Evolutionary conservation across 2,797 vertebrate genomes (phyloP).

Genomic region (Vespertilio murinus): DNA sequence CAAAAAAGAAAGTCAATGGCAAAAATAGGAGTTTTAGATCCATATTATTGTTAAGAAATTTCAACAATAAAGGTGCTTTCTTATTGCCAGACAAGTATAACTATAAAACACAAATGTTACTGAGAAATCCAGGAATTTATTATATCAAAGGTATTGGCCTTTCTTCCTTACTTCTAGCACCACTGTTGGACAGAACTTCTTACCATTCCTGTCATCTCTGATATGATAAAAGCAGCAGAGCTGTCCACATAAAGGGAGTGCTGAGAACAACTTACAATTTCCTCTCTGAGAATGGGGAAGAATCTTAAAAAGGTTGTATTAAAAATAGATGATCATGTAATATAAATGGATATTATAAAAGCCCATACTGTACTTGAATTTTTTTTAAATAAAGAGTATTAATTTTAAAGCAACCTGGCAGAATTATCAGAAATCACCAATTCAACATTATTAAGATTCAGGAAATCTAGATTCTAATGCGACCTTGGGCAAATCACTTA

Average conservation of each 20-base stretch:
- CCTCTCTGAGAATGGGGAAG: not conserved
- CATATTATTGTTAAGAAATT: slow-evolving; percentile 8
- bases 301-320: not conserved
- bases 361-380: not conserved
- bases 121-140: not conserved
- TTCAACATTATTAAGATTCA: not conserved
- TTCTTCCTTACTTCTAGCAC: not conserved
- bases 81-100: not conserved
- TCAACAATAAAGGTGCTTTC: slow-evolving; percentile 3
- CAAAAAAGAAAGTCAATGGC: not conserved
- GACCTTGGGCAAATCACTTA: not conserved
- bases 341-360: not conserved
- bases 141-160: not conserved
- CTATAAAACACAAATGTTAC: not conserved
- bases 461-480: not conserved
- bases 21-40: slow-evolving; percentile 24
- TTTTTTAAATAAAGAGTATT: not conserved
- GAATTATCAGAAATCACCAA: not conserved
- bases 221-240: not conserved
- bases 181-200: not conserved
- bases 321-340: not conserved
- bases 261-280: not conserved
- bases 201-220: not conserved
- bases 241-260: not conserved
- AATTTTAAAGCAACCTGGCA: not conserved